Base-by-base conservation (phyloP, 2,888 invertebrate genomes). In the Drosophila mimica region DNA sequence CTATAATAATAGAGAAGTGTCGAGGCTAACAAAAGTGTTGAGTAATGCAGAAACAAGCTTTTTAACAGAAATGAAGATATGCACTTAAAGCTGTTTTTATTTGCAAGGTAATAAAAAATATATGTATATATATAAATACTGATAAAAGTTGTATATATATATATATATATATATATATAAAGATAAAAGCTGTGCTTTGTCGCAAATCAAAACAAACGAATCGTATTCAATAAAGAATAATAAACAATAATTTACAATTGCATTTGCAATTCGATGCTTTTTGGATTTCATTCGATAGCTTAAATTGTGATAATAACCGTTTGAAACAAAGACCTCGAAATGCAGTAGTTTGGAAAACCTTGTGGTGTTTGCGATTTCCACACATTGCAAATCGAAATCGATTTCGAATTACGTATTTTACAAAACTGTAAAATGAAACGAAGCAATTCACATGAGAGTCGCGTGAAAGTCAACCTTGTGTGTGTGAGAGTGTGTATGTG, bases 401-500 rank as follows among this genome's bases (percentile, higher is more conserved):
- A 88, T 86, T 86, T 79, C 70, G 40, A 85, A 85, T 88, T 76
- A 72, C 76, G 62, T 73, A 31, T 53, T 69, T 71, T 67, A 71
- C 72, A 77, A 78, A 80, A 66, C 71, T 75, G 70, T 64, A 78
- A 83, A 83, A 73, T 81, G 84, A 77, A 75, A 83, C 77, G 74
- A 74, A 72, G 68, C 73, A 58, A 73, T 81, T 64, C 70, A 65
- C 59, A 54, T 31, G 70, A 59, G 61, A 66, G 68, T 65, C 76
- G 79, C 81, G 81, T 74, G 84, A 89, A 84, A 84, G 87, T 81
- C 68, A 76, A 83, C 78, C 81, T 80, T 53, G 53, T 30, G 6
- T 25, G 46, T 82, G 76, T 67, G 61, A 51, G 58, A 30, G 61
- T 9, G 58, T 52, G 59, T n/a, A n/a, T 28, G 60, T 60, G 48